These are phyloP conservation scores for Ophonus ardosiacus DNA, from an alignment of 2,888 invertebrate species.

Conservation along the genomic window DNA sequence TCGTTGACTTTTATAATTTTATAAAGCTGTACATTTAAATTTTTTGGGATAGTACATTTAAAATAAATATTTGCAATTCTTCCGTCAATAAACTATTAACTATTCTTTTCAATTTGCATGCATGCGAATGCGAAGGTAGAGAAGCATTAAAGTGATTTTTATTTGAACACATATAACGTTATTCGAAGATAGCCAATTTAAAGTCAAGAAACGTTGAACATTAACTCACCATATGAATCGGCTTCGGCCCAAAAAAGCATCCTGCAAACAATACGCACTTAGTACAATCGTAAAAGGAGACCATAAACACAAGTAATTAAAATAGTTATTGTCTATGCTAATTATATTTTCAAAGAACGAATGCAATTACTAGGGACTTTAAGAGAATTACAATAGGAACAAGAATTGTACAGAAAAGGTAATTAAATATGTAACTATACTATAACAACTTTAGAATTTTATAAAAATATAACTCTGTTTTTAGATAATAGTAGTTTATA, in stretches of 20 bases:
- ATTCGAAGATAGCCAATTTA: constrained; percentile 28
- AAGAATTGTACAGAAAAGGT: neutral
- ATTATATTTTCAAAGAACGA: constrained; percentile 1
- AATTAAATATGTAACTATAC: neutral
- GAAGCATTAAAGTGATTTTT: constrained; percentile 39
- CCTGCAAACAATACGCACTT: constrained; percentile 34
- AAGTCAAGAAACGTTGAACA: constrained; percentile 31
- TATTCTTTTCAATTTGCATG: constrained; percentile 19
- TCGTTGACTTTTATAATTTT: no score
- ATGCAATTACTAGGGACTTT: neutral
- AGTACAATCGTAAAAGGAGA: constrained; percentile 20
- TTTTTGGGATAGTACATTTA: neutral
- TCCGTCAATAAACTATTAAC: neutral
- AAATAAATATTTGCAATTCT: neutral
- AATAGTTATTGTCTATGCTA: constrained; percentile 8
- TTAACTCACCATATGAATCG: constrained; percentile 36
- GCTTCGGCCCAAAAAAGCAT: constrained; percentile 18
- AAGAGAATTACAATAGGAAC: neutral
- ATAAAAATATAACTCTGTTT: no score
- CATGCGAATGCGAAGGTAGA: neutral
- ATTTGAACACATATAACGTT: neutral
- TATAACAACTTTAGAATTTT: neutral
- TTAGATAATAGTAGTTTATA: no score
- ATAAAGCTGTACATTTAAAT: neutral
- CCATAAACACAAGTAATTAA: constrained; percentile 20